Evolutionary conservation across 2,113 vertebrate genomes (phyloP).

Genomic region (Ondatra zibethicus): DNA sequence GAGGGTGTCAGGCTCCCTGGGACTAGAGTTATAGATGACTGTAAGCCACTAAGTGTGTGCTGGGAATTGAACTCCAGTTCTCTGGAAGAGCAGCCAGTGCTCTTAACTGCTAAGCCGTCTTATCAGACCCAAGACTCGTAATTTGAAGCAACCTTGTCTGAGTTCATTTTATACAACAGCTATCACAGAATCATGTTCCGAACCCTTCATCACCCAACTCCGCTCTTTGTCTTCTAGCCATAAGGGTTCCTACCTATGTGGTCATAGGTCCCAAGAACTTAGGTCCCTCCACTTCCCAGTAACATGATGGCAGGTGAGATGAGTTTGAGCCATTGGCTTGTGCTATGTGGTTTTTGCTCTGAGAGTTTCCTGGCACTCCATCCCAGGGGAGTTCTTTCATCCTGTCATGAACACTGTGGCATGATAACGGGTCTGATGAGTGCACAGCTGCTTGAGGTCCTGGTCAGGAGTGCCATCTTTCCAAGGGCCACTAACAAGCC

Average conservation of each 20-base stretch:
- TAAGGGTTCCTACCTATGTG: fast-evolving
- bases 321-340: background rate
- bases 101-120: background rate
- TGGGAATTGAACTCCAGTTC: background rate
- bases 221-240: background rate
- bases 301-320: fast-evolving
- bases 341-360: background rate
- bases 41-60: background rate
- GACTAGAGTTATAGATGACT: background rate
- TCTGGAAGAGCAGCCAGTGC: background rate
- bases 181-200: background rate
- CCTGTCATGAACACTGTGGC: background rate
- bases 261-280: background rate
- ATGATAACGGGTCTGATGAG: background rate
- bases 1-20: background rate
- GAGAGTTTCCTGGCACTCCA: background rate
- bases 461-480: background rate
- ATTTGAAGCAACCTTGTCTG: background rate
- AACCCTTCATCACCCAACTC: background rate
- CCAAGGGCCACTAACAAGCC: background rate
- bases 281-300: too few relatives aligned
- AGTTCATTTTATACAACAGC: background rate
- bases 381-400: background rate
- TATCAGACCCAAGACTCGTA: background rate
- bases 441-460: background rate